Base-by-base conservation (phyloP, 1,140 invertebrate genomes). In the Hyposmocoma kahamanoa region DNA sequence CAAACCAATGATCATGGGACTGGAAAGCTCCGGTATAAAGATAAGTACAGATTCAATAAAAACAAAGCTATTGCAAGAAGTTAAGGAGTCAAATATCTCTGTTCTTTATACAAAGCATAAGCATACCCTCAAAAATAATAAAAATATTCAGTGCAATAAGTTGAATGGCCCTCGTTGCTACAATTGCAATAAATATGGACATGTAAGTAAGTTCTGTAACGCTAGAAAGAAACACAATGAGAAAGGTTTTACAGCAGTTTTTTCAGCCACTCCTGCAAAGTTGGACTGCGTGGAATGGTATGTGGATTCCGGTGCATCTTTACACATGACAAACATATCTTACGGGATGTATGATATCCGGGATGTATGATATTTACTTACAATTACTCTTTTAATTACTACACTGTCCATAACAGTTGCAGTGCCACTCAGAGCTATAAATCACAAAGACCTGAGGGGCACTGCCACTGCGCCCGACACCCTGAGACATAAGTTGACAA, bases 1-100 rank as follows among this genome's bases (percentile, higher is more conserved):
- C 49, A 28, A 53, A 45, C 67, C 75, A 2, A 76, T 76, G 66
- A 74, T 76, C 10, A 75, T 79, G 62, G 67, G 47, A 8, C 50
- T 72, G 15, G 69, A 34, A 34, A 34, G 30, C 30, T 34, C 30
- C 9, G 30, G 30, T 34, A 13, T 34, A n/a, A n/a, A 4, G 72
- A 62, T 76, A 17, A 57, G 57, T 34, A 47, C 42, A 11, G 67
- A 76, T 34, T 46, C 50, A 8, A 65, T 76, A 13, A 72, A 70
- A 52, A 59, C 53, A 22, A 75, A 73, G 50, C 38, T 72, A 0
- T 30, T 72, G 15, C 59, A 75, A 47, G 64, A 71, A 28, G 44
- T 51, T 15, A 22, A 22, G 17, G 20, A 6, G 2, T 6, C 20
- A 5, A 19, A 41, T 4, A 18, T 19, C 3, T 19, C 38, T n/a